phyloP scores from a whole-genome alignment of 2,888 invertebrate genomes.

The Hypomecis atomaria region DNA sequence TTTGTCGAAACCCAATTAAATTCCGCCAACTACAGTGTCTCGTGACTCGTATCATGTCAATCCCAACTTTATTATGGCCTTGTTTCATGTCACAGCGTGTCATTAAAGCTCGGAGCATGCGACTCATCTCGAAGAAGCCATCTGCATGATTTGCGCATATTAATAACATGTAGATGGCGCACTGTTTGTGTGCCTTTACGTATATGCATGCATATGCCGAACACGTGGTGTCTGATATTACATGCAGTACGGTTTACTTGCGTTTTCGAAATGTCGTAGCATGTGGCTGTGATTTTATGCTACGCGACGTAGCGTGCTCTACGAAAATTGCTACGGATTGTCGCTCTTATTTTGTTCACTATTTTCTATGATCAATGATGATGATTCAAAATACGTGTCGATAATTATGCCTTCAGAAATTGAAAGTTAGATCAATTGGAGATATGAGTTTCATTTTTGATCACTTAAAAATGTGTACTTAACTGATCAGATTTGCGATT shows the following conservation, averaged over 20 bases:
- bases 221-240: slow-evolving; percentile 43
- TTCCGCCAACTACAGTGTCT: slow-evolving; percentile 30
- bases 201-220: slow-evolving; percentile 42
- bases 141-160: slow-evolving; percentile 75
- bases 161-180: slow-evolving; percentile 60
- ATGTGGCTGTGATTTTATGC: slow-evolving; percentile 21
- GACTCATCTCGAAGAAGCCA: slow-evolving; percentile 62
- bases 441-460: too few relatives aligned
- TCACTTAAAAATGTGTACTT: too few relatives aligned
- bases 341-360: too few relatives aligned
- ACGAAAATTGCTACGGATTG: neutral
- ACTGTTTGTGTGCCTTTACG: slow-evolving; percentile 48
- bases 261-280: slow-evolving; percentile 39
- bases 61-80: slow-evolving; percentile 44
- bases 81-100: slow-evolving; percentile 52
- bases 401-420: too few relatives aligned
- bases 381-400: too few relatives aligned
- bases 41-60: slow-evolving; percentile 43
- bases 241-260: slow-evolving; percentile 36
- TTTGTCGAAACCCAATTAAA: slow-evolving; percentile 35
- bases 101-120: slow-evolving; percentile 55
- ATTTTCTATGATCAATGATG: too few relatives aligned
- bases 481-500: too few relatives aligned
- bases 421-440: too few relatives aligned
- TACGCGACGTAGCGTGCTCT: slow-evolving; percentile 29